phyloP scores from a whole-genome alignment of 2,888 invertebrate genomes.

The Morinoia aosen region DNA sequence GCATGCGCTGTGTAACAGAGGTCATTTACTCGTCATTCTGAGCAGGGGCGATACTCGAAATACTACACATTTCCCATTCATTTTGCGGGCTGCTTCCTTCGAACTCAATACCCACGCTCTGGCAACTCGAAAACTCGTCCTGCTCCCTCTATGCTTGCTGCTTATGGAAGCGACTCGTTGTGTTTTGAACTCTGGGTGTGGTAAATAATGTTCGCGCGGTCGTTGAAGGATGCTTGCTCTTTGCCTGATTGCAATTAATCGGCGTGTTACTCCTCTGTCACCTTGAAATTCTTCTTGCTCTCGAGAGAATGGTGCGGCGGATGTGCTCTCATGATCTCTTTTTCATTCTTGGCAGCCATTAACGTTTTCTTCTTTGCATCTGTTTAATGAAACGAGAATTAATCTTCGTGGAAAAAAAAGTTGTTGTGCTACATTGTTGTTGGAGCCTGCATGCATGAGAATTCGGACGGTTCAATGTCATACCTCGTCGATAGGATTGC shows the following conservation, averaged over 20 bases:
- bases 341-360: not conserved
- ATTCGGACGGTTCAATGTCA: too few species aligned
- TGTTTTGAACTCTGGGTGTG: not conserved
- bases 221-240: not conserved
- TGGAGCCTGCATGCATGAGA: too few species aligned
- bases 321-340: not conserved
- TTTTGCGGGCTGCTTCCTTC: not conserved
- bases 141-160: not conserved
- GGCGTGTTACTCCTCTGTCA: not conserved
- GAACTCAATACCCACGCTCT: not conserved
- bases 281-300: not conserved
- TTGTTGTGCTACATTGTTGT: too few species aligned
- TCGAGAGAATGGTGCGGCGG: not conserved
- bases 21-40: not conserved
- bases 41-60: not conserved
- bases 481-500: too few species aligned
- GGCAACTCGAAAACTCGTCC: not conserved
- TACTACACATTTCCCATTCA: not conserved
- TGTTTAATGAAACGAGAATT: not conserved
- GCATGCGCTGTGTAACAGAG: not conserved
- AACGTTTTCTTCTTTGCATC: not conserved
- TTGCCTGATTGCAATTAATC: not conserved
- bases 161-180: not conserved
- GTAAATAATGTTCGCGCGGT: not conserved
- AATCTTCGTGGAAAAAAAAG: not conserved